Base-by-base conservation (phyloP, 2,113 vertebrate genomes). In the Bubo scandiacus region DNA sequence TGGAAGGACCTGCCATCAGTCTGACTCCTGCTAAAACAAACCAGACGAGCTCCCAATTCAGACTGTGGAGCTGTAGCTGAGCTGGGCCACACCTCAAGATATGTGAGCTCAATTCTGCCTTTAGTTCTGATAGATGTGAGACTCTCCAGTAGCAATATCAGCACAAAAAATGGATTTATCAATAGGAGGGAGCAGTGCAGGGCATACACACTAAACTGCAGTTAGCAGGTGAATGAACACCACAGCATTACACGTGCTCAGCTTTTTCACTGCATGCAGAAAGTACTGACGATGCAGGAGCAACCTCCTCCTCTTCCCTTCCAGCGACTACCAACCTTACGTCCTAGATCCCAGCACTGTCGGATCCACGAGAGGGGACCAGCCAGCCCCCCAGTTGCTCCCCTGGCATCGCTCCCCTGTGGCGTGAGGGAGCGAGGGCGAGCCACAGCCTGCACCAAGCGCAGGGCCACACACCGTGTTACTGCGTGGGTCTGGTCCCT, bases 51-150 rank as follows among this genome's bases (percentile, higher is more conserved):
- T 70, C 88, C 87, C 27, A 3, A 15, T 40, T 22, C 54, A 55
- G 54, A 9, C 2, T 11, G 23, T 4, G 34, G 0, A 57, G 58
- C 57, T 61, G 57, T 2, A 58, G 42, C 7, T 19, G 32, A 63
- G 18, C 72, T 15, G 17, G 17, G 42, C 30, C 40, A 3, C 6
- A n/a, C 36, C 22, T 49, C 16, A 3, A 10, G 26, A 2, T 0
- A 42, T 2, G 15, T 18, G 36, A 38, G 12, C 55, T 32, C 65
- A 15, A 0, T 5, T 55, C 36, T 58, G 22, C 42, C 63, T 17
- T 62, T 8, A 16, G 9, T 2, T 38, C 51, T 3, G 5, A 29
- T 15, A 45, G 9, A 2, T 45, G 52, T 12, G 52, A 25, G 57
- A 1, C 25, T 6, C 66, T 36, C 75, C 49, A n/a, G 49, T 7